Base-by-base conservation (phyloP, 2,888 invertebrate species). In the Drosophila percnosoma region DNA sequence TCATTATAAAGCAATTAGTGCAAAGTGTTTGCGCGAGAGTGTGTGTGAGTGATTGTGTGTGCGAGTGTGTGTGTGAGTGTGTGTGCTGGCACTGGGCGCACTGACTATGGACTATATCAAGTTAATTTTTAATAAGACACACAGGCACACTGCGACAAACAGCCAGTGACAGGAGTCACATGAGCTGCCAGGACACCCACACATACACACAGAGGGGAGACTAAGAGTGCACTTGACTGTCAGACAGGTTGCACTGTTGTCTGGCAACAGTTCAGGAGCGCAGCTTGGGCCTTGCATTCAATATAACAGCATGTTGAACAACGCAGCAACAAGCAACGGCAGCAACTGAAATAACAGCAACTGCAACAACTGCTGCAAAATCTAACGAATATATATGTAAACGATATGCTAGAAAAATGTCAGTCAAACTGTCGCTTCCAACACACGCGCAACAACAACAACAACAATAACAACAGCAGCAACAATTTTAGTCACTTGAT, bases 391-490 rank as follows among this genome's bases (percentile, higher is more conserved):
- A 68, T 68, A 84, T 68, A 89, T 86, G 91, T 87, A 91, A 90
- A 90, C 89, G 90, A 91, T 91, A 91, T 91, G 89, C 90, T 90
- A 91, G 87, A 91, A 91, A 90, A 91, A 89, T 90, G 91, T 91
- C 92, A 91, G 91, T 91, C 92, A 91, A 92, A 91, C 89, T 91
- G 91, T 91, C 91, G 91, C 90, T 88, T 91, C 90, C 91, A 92
- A 91, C 91, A 91, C 92, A 91, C 90, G 91, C 90, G 82, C 85
- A 80, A 52, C 66, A 74, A 18, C 74, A 79, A 2, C 24, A 24
- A 58, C 77, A 68, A 42, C 58, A 73, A 38, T 49, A 51, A 53
- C 11, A 64, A 33, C 70, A 61, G 18, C 55, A 49, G 48, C 71
- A 78, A 61, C 73, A 78, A 78, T 73, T 88, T 90, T 75, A 89